A percentile compares a stretch with the other conserved stretches of the same genome.
phyloP scores from a whole-genome alignment of 2,888 invertebrate genomes.

The Dendrolimus pini region DNA sequence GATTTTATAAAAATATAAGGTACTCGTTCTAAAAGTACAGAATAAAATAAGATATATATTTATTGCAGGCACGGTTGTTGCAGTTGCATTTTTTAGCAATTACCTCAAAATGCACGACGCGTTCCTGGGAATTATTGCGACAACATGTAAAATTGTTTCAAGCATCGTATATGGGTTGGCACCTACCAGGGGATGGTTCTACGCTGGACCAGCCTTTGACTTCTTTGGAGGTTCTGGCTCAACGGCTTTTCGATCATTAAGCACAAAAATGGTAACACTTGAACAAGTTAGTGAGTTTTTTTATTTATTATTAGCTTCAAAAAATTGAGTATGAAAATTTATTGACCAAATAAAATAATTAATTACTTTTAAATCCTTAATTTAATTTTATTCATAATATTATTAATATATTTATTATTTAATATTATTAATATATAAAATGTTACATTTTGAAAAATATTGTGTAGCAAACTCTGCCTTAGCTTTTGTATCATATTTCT shows the following conservation, averaged over 20 bases:
- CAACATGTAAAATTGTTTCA: constrained; percentile 53
- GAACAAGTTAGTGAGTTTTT: constrained; percentile 39
- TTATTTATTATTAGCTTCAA: no score
- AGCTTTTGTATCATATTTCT: no score
- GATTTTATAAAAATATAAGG: no score
- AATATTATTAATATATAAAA: no score
- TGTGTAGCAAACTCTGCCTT: no score
- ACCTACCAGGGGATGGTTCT: constrained; percentile 51
- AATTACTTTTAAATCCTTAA: no score
- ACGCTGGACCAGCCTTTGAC: constrained; percentile 61
- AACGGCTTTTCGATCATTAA: constrained; percentile 72
- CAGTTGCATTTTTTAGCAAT: constrained; percentile 62
- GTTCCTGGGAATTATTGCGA: constrained; percentile 62
- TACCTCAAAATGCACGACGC: constrained; percentile 62
- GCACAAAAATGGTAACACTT: constrained; percentile 71
- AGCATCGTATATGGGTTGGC: constrained; percentile 58
- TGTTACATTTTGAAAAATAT: no score
- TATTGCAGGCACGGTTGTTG: constrained; percentile 56
- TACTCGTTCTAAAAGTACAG: neutral
- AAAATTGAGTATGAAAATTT: no score
- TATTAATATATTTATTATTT: no score
- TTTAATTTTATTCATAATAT: no score
- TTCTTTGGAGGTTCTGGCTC: constrained; percentile 72
- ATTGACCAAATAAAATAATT: no score
- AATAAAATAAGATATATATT: neutral